These are phyloP conservation scores for Meliscaeva auricollis DNA, from an alignment of 2,888 invertebrate genomes.

Conservation along the genomic window DNA sequence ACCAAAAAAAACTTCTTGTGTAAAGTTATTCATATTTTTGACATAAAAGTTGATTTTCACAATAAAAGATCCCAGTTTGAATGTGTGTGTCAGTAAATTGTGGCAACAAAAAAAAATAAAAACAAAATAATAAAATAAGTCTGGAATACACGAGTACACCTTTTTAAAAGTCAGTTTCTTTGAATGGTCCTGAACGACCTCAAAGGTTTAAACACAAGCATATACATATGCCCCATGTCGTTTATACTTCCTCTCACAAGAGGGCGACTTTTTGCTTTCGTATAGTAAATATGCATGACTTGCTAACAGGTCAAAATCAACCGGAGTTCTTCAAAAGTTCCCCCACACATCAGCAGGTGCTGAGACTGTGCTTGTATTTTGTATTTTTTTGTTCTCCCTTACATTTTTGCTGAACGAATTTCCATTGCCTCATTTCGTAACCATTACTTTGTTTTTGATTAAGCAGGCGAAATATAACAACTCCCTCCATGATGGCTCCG, in stretches of 20 bases:
- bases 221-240: conserved; percentile 33
- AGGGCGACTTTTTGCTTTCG: conserved; percentile 57
- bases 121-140: background rate
- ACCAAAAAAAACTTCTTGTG: background rate
- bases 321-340: conserved; percentile 41
- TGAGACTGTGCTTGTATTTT: background rate
- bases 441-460: conserved; percentile 68
- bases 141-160: conserved; percentile 8
- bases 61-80: background rate
- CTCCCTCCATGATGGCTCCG: conserved; percentile 26
- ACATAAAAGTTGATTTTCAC: conserved; percentile 7
- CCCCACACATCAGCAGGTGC: background rate
- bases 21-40: conserved; percentile 14
- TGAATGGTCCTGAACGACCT: conserved; percentile 4
- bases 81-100: background rate
- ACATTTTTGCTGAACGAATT: conserved; percentile 42
- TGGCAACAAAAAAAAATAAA: background rate
- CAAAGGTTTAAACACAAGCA: conserved; percentile 28
- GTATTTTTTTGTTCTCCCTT: conserved; percentile 28
- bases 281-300: conserved; percentile 63
- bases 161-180: conserved; percentile 19
- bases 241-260: conserved; percentile 39
- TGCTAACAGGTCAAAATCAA: conserved; percentile 51
- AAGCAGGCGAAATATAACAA: conserved; percentile 62
- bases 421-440: conserved; percentile 50